phyloP scores from a whole-genome alignment of 2,888 invertebrate species.

The Hypomecis punctinalis region DNA sequence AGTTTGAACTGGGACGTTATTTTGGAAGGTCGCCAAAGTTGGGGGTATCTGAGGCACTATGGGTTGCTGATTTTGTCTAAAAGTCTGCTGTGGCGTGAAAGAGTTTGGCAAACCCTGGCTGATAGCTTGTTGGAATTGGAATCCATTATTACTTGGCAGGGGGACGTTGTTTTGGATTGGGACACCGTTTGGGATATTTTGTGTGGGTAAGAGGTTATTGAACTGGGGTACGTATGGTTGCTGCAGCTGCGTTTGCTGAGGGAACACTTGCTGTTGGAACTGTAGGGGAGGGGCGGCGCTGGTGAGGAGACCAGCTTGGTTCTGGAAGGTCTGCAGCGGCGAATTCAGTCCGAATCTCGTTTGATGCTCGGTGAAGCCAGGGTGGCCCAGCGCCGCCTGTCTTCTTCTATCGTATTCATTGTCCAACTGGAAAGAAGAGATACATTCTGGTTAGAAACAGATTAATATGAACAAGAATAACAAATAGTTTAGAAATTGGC shows the following conservation, averaged over 20 bases:
- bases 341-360: slow-evolving; percentile 78
- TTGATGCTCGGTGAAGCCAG: slow-evolving; percentile 78
- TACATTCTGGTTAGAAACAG: slow-evolving; percentile 19
- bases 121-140: slow-evolving; percentile 65
- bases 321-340: slow-evolving; percentile 73
- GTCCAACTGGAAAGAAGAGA: slow-evolving; percentile 74
- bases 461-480: not conserved
- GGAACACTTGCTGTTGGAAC: slow-evolving; percentile 62
- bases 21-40: slow-evolving; percentile 70
- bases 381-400: slow-evolving; percentile 69
- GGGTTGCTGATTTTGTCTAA: slow-evolving; percentile 65
- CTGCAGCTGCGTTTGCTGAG: slow-evolving; percentile 52
- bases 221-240: slow-evolving; percentile 75
- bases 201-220: slow-evolving; percentile 64
- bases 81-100: slow-evolving; percentile 59
- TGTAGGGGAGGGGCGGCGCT: slow-evolving; percentile 68
- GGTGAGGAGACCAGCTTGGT: slow-evolving; percentile 58
- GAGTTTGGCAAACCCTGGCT: slow-evolving; percentile 62
- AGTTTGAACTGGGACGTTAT: slow-evolving; percentile 64
- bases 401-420: slow-evolving; percentile 81
- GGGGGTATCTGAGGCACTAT: slow-evolving; percentile 67
- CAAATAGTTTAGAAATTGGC: not conserved
- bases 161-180: slow-evolving; percentile 54
- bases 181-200: slow-evolving; percentile 58
- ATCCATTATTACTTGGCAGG: slow-evolving; percentile 59